Conservation (phyloP, 1,140 invertebrate genomes). For the Eumeta japonica region DNA sequence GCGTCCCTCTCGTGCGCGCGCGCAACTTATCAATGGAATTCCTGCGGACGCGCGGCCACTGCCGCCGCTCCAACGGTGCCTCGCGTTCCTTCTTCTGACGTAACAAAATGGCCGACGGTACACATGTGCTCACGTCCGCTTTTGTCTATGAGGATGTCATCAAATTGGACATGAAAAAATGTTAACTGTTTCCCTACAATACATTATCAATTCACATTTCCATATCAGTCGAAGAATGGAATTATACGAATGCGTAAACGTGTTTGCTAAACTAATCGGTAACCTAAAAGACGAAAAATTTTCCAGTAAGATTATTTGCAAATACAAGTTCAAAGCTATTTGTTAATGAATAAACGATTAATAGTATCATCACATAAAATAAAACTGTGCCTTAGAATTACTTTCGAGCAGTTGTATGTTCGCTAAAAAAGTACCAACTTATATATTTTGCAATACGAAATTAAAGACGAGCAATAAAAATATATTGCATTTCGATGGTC, state of each 20-base stretch:
- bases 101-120: slow-evolving; percentile 38
- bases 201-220: no score
- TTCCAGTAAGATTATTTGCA: no score
- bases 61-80: slow-evolving; percentile 26
- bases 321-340: no score
- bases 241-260: background rate
- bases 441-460: background rate
- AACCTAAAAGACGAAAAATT: no score
- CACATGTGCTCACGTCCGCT: slow-evolving; percentile 14
- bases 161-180: no score
- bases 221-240: no score
- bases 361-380: no score
- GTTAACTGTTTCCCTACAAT: no score
- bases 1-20: slow-evolving; percentile 38
- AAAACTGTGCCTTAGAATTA: no score
- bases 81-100: slow-evolving; percentile 36
- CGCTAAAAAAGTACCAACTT: background rate
- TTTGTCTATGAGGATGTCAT: slow-evolving; percentile 15
- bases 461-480: background rate
- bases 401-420: no score
- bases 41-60: slow-evolving; percentile 30
- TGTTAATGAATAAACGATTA: no score
- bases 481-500: no score
- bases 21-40: slow-evolving; percentile 53
- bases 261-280: background rate